A percentile compares a stretch with the other conserved stretches of the same genome.
These are phyloP conservation scores for Archilochus colubris DNA, from an alignment of 2,113 vertebrate genomes.

Conservation along the genomic window DNA sequence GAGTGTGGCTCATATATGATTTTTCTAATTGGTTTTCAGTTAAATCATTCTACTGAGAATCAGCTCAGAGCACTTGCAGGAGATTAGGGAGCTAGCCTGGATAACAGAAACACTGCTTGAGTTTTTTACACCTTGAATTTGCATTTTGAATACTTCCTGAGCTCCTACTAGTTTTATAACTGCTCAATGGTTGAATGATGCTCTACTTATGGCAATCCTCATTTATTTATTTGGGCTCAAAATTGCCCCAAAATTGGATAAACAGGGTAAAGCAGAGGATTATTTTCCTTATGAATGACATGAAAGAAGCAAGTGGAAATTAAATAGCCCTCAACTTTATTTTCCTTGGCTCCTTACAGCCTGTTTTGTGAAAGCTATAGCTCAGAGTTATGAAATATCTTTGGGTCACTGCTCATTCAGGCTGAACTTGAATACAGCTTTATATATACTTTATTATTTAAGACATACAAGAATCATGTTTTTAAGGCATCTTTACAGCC, in stretches of 20 bases:
- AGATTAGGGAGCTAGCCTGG: neutral
- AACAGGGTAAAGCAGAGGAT: neutral
- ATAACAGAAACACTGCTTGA: conserved; percentile 4
- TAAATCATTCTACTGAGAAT: conserved; percentile 41
- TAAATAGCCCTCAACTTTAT: neutral
- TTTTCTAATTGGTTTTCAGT: conserved; percentile 64
- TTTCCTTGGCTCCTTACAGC: neutral
- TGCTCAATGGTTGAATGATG: neutral
- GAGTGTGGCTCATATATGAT: neutral
- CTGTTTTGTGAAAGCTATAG: neutral
- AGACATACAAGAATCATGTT: neutral
- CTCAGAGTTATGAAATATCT: neutral
- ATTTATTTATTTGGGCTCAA: conserved; percentile 36
- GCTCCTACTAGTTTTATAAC: neutral
- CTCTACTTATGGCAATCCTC: neutral
- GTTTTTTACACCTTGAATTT: neutral
- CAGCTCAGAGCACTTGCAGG: neutral
- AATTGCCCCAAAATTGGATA: neutral
- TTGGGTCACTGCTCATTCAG: neutral
- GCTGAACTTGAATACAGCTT: neutral
- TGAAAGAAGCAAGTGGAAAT: conserved; percentile 14
- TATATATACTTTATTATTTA: neutral
- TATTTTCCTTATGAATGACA: conserved; percentile 20
- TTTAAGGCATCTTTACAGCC: conserved; percentile 3
- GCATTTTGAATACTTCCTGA: conserved; percentile 14